A percentile compares a stretch with the other conserved stretches of the same genome.
Conservation (phyloP, 2,113 vertebrate genomes). For the Dromaius novaehollandiae region DNA sequence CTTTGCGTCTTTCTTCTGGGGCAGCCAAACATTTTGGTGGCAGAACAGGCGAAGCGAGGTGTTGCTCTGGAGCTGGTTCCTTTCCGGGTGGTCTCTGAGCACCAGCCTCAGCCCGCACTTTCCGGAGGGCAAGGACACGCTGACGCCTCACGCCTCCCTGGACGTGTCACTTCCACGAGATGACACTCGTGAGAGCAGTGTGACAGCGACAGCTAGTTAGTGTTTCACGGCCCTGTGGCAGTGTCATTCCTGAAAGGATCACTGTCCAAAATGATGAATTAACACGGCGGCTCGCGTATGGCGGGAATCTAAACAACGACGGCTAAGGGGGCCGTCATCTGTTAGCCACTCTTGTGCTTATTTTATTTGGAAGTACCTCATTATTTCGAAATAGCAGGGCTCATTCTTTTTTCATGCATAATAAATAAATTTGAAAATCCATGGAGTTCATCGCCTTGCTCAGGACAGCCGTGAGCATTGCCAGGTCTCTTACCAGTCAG, state of each 20-base stretch:
- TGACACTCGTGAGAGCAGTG: not conserved
- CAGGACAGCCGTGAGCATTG: not conserved
- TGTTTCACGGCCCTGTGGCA: not conserved
- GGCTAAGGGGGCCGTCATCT: not conserved
- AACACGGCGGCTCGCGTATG: not conserved
- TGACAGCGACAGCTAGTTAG: slow-evolving; percentile 25
- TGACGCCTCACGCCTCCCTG: not conserved
- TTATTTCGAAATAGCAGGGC: not conserved
- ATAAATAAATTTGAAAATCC: not conserved
- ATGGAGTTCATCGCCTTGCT: not conserved
- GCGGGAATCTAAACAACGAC: not conserved
- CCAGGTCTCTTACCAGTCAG: not conserved
- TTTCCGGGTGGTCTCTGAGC: not conserved
- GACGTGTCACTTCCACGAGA: not conserved
- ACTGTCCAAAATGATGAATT: not conserved
- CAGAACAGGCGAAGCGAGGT: not conserved
- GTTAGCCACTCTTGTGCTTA: accelerated
- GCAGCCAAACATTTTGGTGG: not conserved
- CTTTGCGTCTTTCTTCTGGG: not conserved
- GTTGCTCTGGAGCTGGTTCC: not conserved
- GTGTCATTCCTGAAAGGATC: not conserved
- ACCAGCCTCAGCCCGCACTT: not conserved
- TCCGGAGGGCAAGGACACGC: not conserved
- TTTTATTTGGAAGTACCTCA: not conserved
- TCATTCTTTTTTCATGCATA: not conserved